Evolutionary conservation across 2,797 vertebrate genomes (phyloP).

Genomic region (Mormyrus hasselquistii): DNA sequence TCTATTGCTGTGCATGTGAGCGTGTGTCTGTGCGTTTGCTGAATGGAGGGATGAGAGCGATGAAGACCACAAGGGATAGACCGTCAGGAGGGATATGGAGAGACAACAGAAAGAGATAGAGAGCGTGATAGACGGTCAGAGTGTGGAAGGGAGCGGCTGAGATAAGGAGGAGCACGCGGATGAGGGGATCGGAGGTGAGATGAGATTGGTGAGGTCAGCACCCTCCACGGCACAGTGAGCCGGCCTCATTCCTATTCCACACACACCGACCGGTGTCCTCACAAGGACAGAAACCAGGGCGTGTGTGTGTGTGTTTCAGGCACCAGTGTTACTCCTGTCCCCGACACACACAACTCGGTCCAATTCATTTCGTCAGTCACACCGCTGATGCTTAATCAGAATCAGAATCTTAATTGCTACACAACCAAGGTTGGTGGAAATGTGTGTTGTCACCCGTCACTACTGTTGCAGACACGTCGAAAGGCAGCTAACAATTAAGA

Average conservation of each 20-base stretch:
- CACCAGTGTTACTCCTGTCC: not conserved
- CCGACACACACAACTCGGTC: not conserved
- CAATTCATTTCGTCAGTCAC: not conserved
- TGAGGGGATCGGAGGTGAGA: conserved; percentile 3
- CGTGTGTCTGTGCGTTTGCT: not conserved
- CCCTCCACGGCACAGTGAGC: not conserved
- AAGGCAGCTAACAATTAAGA: not conserved
- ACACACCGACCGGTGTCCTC: conserved; percentile 15
- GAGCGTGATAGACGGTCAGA: not conserved
- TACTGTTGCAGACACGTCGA: not conserved
- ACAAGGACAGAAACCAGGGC: conserved; percentile 12
- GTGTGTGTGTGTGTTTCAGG: not conserved
- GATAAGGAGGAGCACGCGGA: not conserved
- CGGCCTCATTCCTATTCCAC: conserved; percentile 18
- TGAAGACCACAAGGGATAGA: not conserved
- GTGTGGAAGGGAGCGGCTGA: not conserved
- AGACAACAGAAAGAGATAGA: not conserved
- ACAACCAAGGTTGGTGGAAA: not conserved
- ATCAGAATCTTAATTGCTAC: not conserved
- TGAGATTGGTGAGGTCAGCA: conserved; percentile 19
- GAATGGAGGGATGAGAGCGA: not conserved
- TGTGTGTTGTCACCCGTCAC: not conserved
- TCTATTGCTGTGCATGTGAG: not conserved
- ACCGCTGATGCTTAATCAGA: not conserved
- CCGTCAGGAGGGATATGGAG: not conserved